Evolutionary conservation across 1,140 invertebrate genomes (phyloP), one percentile per base, ranked within the genome.

Genomic region (silkworm (Bombyx mori)): DNA sequence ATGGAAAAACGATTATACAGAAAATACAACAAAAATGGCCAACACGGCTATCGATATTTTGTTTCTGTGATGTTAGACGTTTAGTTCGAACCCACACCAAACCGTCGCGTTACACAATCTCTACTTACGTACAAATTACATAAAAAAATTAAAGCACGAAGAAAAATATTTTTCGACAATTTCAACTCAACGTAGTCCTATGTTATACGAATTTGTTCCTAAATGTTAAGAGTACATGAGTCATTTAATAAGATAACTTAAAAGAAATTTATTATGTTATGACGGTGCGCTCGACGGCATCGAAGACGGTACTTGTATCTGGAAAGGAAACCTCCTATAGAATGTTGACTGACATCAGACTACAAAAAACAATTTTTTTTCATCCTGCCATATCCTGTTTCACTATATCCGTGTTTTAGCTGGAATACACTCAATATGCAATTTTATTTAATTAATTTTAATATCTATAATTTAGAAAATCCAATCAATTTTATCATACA

Each of bases 101-200:
- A 60, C 45, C 8, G 8, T 47, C 42, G 42, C 18, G n/a, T 35
- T 26, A 0, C n/a, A 51, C 26, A 51, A 10, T 35, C 50, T 4
- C 42, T 26, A 35, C 50, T 35, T 8, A 51, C 22, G 42, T 64
- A 77, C 71, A 9, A 9, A 48, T 9, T 18, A 72, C 73, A 69
- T 69, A 69, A 58, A 61, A 69, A 84, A 84, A 74, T 86, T 83
- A 86, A 83, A 86, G 80, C 83, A 78, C 77, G 74, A 83, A 77
- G 73, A 77, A 76, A 72, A 72, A 66, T 68, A 72, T 73, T 76
- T 58, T 61, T 35, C 26, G 26, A 35, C 26, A 35, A 35, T 53
- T 51, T 26, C 50, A 69, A 73, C 71, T 68, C 78, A 74, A 35
- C 26, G 26, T 75, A 80, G 73, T 78, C 76, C 79, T 69, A 61